These are phyloP conservation scores for Sciurus vulgaris DNA, from an alignment of 2,797 vertebrate species.

Conservation along the genomic window DNA sequence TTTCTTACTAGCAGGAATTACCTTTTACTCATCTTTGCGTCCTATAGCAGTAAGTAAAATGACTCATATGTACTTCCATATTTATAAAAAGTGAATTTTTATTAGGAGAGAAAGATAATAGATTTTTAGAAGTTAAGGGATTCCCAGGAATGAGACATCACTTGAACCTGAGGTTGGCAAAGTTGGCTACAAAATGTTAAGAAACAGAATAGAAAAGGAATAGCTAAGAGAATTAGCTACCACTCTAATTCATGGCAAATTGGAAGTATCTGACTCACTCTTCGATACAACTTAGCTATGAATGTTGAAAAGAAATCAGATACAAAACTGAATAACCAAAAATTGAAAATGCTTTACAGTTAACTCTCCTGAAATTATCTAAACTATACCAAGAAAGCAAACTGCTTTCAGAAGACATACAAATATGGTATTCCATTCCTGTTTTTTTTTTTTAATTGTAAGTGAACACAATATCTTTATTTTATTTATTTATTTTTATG, in stretches of 20 bases:
- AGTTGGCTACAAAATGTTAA: background rate
- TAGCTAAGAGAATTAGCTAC: background rate
- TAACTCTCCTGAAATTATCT: slow-evolving; percentile 21
- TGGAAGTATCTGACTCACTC: slow-evolving; percentile 4
- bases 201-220: slow-evolving; percentile 50
- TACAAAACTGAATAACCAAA: slow-evolving; percentile 26
- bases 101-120: slow-evolving; percentile 17
- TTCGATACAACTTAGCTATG: background rate
- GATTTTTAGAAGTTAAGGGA: slow-evolving; percentile 38
- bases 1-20: slow-evolving; percentile 42
- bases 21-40: slow-evolving; percentile 55
- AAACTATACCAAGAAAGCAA: slow-evolving; percentile 52
- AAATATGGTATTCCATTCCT: slow-evolving; percentile 21
- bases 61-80: background rate
- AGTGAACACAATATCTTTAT: too few relatives aligned
- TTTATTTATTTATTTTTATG: too few relatives aligned
- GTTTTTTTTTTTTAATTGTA: background rate
- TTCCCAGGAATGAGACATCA: background rate
- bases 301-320: slow-evolving; percentile 1
- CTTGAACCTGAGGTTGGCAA: background rate
- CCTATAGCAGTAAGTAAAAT: slow-evolving; percentile 34
- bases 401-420: slow-evolving; percentile 15
- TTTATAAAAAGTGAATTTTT: slow-evolving; percentile 45
- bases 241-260: slow-evolving; percentile 45
- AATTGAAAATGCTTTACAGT: background rate